Conservation (phyloP, 1,140 invertebrate species). For the Macrostomum lignano region DNA sequence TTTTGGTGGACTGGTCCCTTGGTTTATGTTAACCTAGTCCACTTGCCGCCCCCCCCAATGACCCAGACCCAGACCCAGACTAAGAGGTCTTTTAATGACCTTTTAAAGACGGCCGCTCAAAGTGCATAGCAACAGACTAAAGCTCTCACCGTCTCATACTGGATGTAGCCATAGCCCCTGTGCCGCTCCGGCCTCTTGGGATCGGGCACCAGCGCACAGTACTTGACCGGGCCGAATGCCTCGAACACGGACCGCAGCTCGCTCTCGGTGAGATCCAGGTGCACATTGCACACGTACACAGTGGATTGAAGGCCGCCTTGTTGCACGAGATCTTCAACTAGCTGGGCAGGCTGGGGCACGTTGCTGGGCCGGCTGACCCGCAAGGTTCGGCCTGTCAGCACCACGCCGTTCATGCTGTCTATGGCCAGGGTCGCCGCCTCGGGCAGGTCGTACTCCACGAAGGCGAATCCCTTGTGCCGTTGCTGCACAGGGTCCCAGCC, state of each 20-base stretch:
- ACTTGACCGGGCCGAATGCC: conserved; percentile 68
- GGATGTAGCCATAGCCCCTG: conserved; percentile 86
- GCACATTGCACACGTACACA: conserved; percentile 86
- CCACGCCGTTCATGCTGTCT: conserved; percentile 96
- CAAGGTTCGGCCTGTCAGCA: conserved; percentile 40
- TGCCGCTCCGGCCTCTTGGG: neutral
- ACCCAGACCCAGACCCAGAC: no score
- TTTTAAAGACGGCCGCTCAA: no score
- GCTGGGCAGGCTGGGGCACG: conserved; percentile 93
- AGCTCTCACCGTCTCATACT: conserved; percentile 69
- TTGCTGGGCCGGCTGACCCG: conserved; percentile 79
- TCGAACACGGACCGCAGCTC: conserved; percentile 97
- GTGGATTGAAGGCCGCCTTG: conserved; percentile 90
- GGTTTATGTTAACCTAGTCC: no score
- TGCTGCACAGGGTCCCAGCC: conserved; percentile 95
- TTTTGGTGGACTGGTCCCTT: no score
- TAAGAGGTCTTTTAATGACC: no score
- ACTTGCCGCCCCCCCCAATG: no score
- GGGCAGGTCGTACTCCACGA: conserved; percentile 95
- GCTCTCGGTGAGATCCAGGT: conserved; percentile 75
- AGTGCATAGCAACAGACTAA: no score
- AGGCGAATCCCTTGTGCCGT: conserved; percentile 98
- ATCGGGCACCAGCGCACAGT: conserved; percentile 12
- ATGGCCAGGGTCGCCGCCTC: conserved; percentile 88
- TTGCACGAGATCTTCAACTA: conserved; percentile 89